phyloP scores from a whole-genome alignment of 2,797 vertebrate genomes.

The Ambastaia sidthimunki region DNA sequence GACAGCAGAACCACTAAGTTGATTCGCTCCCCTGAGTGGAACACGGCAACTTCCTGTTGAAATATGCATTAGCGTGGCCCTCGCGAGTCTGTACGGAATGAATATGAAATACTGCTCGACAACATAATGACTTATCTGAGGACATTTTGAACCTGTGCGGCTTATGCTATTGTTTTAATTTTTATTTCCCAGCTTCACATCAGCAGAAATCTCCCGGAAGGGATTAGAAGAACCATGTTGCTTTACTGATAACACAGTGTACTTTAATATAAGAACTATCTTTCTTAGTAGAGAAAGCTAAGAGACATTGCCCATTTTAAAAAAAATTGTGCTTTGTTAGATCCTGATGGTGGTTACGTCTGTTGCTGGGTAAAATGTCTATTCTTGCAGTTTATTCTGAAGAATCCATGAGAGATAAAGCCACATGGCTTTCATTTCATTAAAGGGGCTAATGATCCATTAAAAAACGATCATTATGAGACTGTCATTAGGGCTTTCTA shows the following conservation, averaged over 20 bases:
- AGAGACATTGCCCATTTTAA: not conserved
- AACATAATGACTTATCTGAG: conserved; percentile 25
- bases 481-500: conserved; percentile 5
- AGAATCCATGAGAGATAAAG: not conserved
- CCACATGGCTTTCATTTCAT: not conserved
- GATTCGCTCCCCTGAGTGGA: conserved; percentile 15
- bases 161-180: not conserved
- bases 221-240: not conserved
- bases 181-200: not conserved
- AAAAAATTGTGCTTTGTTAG: no score
- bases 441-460: conserved; percentile 42
- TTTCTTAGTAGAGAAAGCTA: not conserved
- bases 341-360: not conserved
- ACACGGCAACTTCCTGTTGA: conserved; percentile 31
- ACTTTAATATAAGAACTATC: not conserved
- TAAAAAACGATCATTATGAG: conserved; percentile 38
- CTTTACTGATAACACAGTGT: not conserved
- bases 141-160: not conserved
- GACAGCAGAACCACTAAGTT: conserved; percentile 17
- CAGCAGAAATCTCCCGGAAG: not conserved
- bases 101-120: conserved; percentile 6
- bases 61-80: conserved; percentile 46
- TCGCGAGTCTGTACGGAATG: conserved; percentile 4
- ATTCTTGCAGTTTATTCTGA: conserved; percentile 22
- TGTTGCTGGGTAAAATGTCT: conserved; percentile 41